These are phyloP conservation scores for Nycteola revayana DNA, from an alignment of 2,888 invertebrate species.

Conservation along the genomic window DNA sequence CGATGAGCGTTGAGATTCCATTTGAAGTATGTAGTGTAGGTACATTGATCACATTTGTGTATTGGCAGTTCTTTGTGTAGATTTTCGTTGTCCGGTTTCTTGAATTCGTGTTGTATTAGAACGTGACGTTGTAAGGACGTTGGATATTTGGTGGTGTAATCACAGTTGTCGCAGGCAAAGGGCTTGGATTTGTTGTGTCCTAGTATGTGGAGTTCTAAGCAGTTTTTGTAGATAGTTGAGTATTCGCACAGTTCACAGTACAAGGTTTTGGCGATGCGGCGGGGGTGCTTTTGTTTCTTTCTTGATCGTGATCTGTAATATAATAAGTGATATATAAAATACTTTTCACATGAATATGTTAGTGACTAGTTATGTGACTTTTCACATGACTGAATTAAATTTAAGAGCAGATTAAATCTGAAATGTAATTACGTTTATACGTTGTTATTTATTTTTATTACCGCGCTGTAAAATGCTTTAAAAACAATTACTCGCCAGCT, in stretches of 20 bases:
- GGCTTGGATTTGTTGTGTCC: constrained; percentile 45
- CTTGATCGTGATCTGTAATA: constrained; percentile 6
- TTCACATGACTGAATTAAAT: too few species aligned
- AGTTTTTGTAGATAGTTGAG: constrained; percentile 47
- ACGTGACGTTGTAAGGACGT: constrained; percentile 47
- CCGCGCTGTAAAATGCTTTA: too few species aligned
- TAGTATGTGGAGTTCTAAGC: constrained; percentile 43
- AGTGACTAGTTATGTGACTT: too few species aligned
- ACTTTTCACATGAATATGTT: too few species aligned
- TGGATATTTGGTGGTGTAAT: constrained; percentile 51
- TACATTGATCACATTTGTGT: constrained; percentile 26
- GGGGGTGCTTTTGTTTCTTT: constrained; percentile 14
- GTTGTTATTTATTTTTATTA: too few species aligned
- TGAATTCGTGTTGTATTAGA: constrained; percentile 41
- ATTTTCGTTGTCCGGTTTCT: constrained; percentile 8
- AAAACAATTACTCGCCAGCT: too few species aligned
- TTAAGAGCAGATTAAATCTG: too few species aligned
- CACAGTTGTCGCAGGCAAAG: constrained; percentile 40
- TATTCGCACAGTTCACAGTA: constrained; percentile 51
- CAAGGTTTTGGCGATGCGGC: constrained; percentile 19
- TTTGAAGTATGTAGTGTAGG: constrained; percentile 31
- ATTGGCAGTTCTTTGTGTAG: background rate
- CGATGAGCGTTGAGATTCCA: constrained; percentile 44
- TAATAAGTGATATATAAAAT: too few species aligned
- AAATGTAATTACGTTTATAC: too few species aligned